A percentile compares a stretch with the other conserved stretches of the same genome.
phyloP scores from a whole-genome alignment of 2,888 invertebrate genomes.

The Piscicola geometra region DNA sequence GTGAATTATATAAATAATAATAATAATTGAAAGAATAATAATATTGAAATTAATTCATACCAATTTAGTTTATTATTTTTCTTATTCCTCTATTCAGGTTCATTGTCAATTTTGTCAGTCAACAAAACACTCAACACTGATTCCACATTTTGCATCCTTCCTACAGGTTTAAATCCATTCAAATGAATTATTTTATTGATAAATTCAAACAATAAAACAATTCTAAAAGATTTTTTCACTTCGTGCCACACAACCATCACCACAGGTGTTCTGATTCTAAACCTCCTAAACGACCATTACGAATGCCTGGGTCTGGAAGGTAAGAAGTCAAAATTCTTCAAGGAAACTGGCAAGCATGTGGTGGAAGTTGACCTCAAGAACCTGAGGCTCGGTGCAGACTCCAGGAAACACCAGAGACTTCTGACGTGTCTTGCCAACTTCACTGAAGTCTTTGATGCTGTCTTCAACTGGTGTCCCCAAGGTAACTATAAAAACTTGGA shows the following conservation, averaged over 20 bases:
- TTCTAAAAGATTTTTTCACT: too few species aligned
- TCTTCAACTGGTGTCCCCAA: slow-evolving; percentile 20
- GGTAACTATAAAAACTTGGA: too few species aligned
- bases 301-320: slow-evolving; percentile 29
- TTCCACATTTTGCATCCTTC: slow-evolving; percentile 21
- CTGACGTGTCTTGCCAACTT: neutral
- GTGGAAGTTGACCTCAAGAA: slow-evolving; percentile 1
- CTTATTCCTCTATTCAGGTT: neutral
- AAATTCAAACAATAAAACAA: too few species aligned
- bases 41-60: neutral
- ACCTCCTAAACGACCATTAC: slow-evolving; percentile 13
- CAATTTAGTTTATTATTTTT: too few species aligned
- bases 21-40: too few species aligned
- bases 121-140: slow-evolving; percentile 18
- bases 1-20: neutral
- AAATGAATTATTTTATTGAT: too few species aligned
- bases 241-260: neutral
- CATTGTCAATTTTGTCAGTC: slow-evolving; percentile 6
- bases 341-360: slow-evolving; percentile 10
- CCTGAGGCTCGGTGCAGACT: too few species aligned
- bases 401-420: neutral
- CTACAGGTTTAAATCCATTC: slow-evolving; percentile 5
- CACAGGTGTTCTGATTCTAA: slow-evolving; percentile 20
- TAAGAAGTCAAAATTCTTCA: neutral
- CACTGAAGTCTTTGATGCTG: slow-evolving; percentile 16